These are phyloP conservation scores for Capromys pilorides DNA, from an alignment of 2,797 vertebrate genomes.

Conservation along the genomic window DNA sequence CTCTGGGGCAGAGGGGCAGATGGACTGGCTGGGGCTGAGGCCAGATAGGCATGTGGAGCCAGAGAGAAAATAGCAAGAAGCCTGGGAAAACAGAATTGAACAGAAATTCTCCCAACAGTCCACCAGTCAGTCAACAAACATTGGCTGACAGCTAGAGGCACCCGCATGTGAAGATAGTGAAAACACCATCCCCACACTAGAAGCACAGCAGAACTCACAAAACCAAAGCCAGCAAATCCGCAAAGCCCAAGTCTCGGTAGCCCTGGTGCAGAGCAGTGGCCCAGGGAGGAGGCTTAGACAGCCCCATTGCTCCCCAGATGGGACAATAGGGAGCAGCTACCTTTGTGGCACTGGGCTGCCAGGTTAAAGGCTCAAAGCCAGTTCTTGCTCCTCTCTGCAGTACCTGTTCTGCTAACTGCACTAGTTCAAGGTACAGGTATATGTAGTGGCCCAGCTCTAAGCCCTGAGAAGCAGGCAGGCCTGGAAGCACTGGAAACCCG, in stretches of 20 bases:
- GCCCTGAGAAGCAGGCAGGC: neutral
- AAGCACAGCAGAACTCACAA: neutral
- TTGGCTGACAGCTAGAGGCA: neutral
- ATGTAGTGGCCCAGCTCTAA: too few species aligned
- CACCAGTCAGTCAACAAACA: conserved; percentile 6
- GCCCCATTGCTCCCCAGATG: fast-evolving
- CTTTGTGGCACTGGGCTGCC: fast-evolving
- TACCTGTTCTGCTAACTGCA: neutral
- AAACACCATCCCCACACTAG: neutral
- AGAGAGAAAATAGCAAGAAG: neutral
- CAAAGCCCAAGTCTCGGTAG: neutral
- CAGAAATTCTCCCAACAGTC: neutral
- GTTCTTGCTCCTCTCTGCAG: neutral
- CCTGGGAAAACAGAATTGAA: neutral
- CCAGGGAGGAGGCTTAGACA: neutral
- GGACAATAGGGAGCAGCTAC: fast-evolving
- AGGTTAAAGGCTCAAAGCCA: neutral
- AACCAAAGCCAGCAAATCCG: neutral
- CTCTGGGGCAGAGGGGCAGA: neutral
- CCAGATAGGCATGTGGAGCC: neutral
- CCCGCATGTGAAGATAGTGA: neutral
- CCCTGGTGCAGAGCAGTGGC: neutral
- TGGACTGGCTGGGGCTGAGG: neutral
- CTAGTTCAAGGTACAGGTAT: neutral
- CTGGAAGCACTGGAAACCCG: neutral